Evolutionary conservation across 2,113 vertebrate genomes (phyloP), one percentile per base, ranked within the genome.

Genomic region (Sebastes fasciatus): DNA sequence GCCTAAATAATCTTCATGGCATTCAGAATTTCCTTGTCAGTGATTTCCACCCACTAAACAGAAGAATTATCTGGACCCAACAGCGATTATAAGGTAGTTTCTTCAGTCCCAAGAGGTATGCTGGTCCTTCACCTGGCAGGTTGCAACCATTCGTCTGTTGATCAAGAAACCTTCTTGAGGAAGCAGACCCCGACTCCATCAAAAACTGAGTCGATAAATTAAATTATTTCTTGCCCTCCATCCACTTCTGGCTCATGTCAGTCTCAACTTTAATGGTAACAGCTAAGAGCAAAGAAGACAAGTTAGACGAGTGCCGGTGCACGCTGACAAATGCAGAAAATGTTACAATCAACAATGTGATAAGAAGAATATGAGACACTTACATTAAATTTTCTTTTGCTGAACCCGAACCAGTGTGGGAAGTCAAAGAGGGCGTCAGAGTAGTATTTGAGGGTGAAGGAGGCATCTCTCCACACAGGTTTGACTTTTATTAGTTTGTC

Each of bases 371-470:
- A 16, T 0, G 2, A 19, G 6, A 5, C 0, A 62, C 0, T 19
- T 34, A 92, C 92, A 84, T 86, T 79, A 57, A 95, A 93, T 14
- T 40, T 66, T 46, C 94, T 90, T 43, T 90, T 94, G 80, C 94
- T 95, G 70, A 88, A 90, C 42, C 95, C 94, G 40, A 95, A 87
- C 93, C 92, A 94, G 80, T 91, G 79, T 3, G 93, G 80, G 82
- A 95, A 91, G 82, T 95, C 94, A 66, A 95, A 95, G 4, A 94
- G 88, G 21, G 92, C 93, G 1, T 95, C 92, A 0, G 94, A 92
- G n/a, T 85, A 78, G 52, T 95, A 95, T 52, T 93, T 95, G 4
- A 95, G 82, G 11, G 88, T 92, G 70, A 95, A 94, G 61, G 60
- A 80, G 62, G 90, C 67, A 10, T 94, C 77, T 48, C 23, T 86